A percentile compares a stretch with the other conserved stretches of the same genome.
These are phyloP conservation scores for Leptothorax acervorum DNA, from an alignment of 2,888 invertebrate species.

Conservation along the genomic window DNA sequence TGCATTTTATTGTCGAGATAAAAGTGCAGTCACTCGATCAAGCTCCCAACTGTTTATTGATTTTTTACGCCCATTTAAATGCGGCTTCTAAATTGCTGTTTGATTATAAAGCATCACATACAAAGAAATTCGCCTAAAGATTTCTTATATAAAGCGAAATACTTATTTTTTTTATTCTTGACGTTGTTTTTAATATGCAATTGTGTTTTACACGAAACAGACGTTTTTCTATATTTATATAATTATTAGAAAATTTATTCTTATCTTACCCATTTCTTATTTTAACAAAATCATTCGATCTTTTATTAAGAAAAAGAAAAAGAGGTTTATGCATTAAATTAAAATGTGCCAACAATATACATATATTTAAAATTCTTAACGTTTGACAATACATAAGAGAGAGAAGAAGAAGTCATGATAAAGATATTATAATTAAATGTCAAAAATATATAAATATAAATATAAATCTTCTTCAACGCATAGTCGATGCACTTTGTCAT, in stretches of 20 bases:
- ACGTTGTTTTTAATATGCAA: neutral
- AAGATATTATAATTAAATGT: neutral
- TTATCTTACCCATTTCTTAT: neutral
- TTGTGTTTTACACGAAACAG: neutral
- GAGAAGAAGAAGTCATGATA: neutral
- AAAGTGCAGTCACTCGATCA: neutral
- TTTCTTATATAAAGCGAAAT: neutral
- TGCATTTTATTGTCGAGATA: constrained; percentile 12
- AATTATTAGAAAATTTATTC: neutral
- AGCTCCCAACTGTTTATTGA: neutral
- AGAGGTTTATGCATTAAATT: too few relatives aligned
- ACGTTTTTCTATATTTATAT: neutral
- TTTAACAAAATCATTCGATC: neutral
- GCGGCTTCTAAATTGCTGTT: neutral
- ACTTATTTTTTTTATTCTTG: neutral
- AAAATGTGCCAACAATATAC: neutral
- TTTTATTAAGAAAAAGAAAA: too few relatives aligned
- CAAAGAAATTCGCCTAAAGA: neutral
- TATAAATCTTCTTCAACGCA: neutral
- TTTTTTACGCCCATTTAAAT: neutral
- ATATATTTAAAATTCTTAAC: neutral
- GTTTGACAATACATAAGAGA: constrained; percentile 24
- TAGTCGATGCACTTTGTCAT: neutral
- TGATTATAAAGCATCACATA: neutral
- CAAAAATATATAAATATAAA: neutral